A percentile compares a stretch with the other conserved stretches of the same genome.
Conservation (phyloP, 2,797 vertebrate species). For the Chelon labrosus region DNA sequence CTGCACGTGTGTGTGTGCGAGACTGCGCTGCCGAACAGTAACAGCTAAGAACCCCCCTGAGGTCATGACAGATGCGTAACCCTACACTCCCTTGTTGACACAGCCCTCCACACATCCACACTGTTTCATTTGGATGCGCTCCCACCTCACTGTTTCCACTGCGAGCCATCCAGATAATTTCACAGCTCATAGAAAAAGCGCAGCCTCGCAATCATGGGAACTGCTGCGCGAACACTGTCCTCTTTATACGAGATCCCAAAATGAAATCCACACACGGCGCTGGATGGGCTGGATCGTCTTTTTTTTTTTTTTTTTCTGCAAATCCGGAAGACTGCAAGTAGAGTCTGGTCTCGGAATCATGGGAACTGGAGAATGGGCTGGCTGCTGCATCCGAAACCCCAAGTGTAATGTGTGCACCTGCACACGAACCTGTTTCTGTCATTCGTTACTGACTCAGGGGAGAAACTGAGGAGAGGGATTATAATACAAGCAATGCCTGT, state of each 20-base stretch:
- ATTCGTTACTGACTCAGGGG: constrained; percentile 20
- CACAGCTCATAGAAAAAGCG: constrained; percentile 71
- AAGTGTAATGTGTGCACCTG: constrained; percentile 48
- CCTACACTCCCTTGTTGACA: constrained; percentile 61
- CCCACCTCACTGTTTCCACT: constrained; percentile 66
- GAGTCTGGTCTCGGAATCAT: constrained; percentile 40
- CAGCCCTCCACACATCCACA: constrained; percentile 59
- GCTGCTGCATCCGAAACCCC: constrained; percentile 28
- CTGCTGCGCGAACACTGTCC: constrained; percentile 52
- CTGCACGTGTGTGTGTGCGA: constrained; percentile 18
- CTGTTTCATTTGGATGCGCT: constrained; percentile 73
- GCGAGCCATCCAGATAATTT: constrained; percentile 71
- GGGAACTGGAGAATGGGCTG: constrained; percentile 47
- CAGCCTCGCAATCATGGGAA: constrained; percentile 65
- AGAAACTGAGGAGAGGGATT: constrained; percentile 7
- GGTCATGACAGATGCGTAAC: constrained; percentile 76
- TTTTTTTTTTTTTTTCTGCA: neutral
- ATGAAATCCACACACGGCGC: constrained; percentile 61
- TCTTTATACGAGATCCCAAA: constrained; percentile 64
- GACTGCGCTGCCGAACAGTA: constrained; percentile 49
- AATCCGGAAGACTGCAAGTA: constrained; percentile 44
- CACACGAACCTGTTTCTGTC: constrained; percentile 42
- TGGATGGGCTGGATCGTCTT: neutral
- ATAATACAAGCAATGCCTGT: constrained; percentile 33
- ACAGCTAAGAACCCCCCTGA: constrained; percentile 68